Base-by-base conservation (phyloP, 2,113 vertebrate species). In the Phylloscopus whistleri region DNA sequence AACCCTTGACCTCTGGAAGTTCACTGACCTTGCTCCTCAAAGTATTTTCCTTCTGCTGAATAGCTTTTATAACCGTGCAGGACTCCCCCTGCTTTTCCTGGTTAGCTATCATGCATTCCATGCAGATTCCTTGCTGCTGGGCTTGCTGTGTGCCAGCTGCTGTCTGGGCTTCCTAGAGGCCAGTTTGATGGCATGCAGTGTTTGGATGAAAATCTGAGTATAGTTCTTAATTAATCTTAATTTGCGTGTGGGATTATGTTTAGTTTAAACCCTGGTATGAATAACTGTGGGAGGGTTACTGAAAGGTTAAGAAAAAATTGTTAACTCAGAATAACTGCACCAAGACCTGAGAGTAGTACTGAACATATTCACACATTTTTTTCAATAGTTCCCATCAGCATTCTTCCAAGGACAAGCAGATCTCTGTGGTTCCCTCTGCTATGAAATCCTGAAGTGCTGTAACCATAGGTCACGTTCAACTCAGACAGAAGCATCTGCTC, bases 361-460 rank as follows among this genome's bases (percentile, higher is more conserved):
- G 41, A 87, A 37, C 62, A 37, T 75, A 52, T 68, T 66, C 44
- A 10, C 18, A 2, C 26, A 0, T 49, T 69, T 79, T 95, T 94
- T 94, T 63, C 52, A 83, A 53, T 48, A 99, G 99, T 99, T 99
- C 80, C 99, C 99, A 56, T 98, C 98, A 94, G 98, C 98, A 0
- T 99, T 99, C 96, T 99, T 99, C 95, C 99, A 99, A 98, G 99
- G 99, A 48, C 99, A 98, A 70, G 99, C 99, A 7, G 99, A 99
- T 96, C 98, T 99, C 79, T 99, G 99, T 28, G 99, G 99, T 24
- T 98, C 98, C 10, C 98, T 99, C 91, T 99, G 99, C 96, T 98
- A 99, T 27, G 99, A 99, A 97, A 99, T 99, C 97, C 98, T 99
- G 56, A 99, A 99, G 97, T 99, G 99, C 86, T 99, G 99, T 91